Evolutionary conservation across 2,888 invertebrate genomes (phyloP).

Genomic region (Caenorhabditis panamensis): DNA sequence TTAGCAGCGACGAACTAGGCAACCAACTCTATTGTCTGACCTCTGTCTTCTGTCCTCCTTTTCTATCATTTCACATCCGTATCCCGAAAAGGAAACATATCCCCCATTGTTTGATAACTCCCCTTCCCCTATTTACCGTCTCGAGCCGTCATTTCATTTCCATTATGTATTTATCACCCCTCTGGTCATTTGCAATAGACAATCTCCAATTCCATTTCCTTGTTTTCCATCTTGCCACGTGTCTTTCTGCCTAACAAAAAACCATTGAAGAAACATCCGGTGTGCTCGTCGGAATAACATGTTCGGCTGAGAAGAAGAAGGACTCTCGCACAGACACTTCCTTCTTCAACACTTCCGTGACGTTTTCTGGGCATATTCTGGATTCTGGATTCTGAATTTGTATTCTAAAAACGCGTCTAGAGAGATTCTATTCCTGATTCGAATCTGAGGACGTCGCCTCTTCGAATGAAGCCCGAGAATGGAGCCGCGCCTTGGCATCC

Average conservation of each 20-base stretch:
- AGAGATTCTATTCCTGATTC: too few species aligned
- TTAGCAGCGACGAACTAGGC: too few species aligned
- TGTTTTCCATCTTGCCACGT: slow-evolving; percentile 25
- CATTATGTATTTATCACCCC: slow-evolving; percentile 49
- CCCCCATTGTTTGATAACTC: slow-evolving; percentile 8
- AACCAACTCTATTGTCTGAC: neutral
- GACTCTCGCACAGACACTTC: neutral
- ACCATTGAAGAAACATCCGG: slow-evolving; percentile 48
- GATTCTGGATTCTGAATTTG: too few species aligned
- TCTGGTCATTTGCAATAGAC: too few species aligned
- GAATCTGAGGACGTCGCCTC: neutral
- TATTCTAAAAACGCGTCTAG: neutral
- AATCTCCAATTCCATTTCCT: slow-evolving; percentile 38
- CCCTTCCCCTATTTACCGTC: slow-evolving; percentile 18
- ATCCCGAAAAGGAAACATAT: slow-evolving; percentile 6
- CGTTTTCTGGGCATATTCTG: neutral
- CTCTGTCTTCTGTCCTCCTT: neutral
- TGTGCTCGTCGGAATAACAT: slow-evolving; percentile 55
- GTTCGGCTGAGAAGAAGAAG: slow-evolving; percentile 47
- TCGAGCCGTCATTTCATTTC: slow-evolving; percentile 30
- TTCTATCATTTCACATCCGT: neutral
- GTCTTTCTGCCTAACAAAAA: slow-evolving; percentile 35
- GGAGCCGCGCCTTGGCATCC: slow-evolving; percentile 61
- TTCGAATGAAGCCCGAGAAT: slow-evolving; percentile 60
- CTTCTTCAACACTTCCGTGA: neutral